Base-by-base conservation (phyloP, 2,797 vertebrate species). In the Otolemur crassicaudatus region DNA sequence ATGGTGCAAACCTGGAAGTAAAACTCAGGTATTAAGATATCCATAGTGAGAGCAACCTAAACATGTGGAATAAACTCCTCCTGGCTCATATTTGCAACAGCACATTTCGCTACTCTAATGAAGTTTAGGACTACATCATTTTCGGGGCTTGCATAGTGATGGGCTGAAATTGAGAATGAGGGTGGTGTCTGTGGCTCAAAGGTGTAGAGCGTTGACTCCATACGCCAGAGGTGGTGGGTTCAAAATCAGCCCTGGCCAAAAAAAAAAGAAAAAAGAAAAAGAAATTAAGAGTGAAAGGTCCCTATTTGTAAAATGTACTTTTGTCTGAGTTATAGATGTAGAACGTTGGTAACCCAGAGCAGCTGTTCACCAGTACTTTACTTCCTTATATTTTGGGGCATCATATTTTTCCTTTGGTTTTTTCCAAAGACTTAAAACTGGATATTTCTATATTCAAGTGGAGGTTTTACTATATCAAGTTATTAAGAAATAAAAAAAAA, bases 381-480 rank as follows among this genome's bases (percentile, higher is more conserved):
- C 96, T 97, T 40, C 90, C 72, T 80, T 70, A 72, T 93, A 75
- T 8, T 90, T 97, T 97, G 77, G 92, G 53, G 88, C 67, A 80
- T 92, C 96, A 79, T 92, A 37, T 81, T 95, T 75, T 96, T 97
- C 96, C 86, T 98, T 93, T 97, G 94, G 79, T 94, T 98, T 97
- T 65, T 83, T 98, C 82, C 94, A 95, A 96, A 98, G 92, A 97
- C 95, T 94, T 93, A 96, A 98, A 96, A 90, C 75, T 96, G 89
- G 65, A 40, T 94, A 97, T 98, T 98, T 98, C 53, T 96, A 86
- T 98, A 94, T 91, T 92, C 95, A 97, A 97, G 95, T 82, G 95
- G 97, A 91, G 92, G 76, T 97, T 97, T 98, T 97, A 97, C 94
- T 53, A 58, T 97, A 95, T 98, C 95, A 96, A 3, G 0, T 97